These are phyloP conservation scores for Leptinotarsa rubiginosa DNA, from an alignment of 2,888 invertebrate genomes.

Conservation along the genomic window DNA sequence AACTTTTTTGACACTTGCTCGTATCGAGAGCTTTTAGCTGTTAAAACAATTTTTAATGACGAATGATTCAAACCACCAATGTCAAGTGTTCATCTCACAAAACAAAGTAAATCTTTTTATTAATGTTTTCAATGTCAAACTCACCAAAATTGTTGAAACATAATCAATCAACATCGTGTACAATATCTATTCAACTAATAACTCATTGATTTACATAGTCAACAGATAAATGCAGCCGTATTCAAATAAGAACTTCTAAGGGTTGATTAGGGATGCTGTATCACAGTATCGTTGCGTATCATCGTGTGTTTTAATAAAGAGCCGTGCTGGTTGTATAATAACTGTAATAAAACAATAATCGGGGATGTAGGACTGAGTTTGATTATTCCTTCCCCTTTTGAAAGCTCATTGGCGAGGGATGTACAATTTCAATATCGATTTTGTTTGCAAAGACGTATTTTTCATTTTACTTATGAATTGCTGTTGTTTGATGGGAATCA, in stretches of 20 bases:
- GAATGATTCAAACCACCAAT: too few species aligned
- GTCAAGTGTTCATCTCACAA: too few species aligned
- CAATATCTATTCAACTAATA: not conserved
- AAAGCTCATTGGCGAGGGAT: constrained; percentile 2
- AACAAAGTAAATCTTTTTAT: too few species aligned
- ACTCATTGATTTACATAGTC: not conserved
- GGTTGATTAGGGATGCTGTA: constrained; percentile 46
- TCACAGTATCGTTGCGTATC: constrained; percentile 44
- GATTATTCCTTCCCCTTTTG: constrained; percentile 17
- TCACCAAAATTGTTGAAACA: too few species aligned
- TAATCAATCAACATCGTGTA: too few species aligned
- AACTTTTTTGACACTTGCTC: too few species aligned
- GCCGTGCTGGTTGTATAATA: constrained; percentile 54
- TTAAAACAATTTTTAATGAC: too few species aligned
- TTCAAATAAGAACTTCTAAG: constrained; percentile 47
- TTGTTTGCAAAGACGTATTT: constrained; percentile 9
- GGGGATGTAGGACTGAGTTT: constrained; percentile 11
- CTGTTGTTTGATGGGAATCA: too few species aligned
- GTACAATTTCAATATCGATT: constrained; percentile 4
- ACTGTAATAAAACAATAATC: constrained; percentile 58
- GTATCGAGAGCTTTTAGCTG: too few species aligned
- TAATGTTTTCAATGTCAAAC: too few species aligned
- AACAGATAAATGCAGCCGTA: constrained; percentile 32
- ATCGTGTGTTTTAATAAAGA: constrained; percentile 57
- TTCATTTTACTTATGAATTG: not conserved